These are phyloP conservation scores for Zaprionus africanus DNA, from an alignment of 1,140 invertebrate species.

Conservation along the genomic window DNA sequence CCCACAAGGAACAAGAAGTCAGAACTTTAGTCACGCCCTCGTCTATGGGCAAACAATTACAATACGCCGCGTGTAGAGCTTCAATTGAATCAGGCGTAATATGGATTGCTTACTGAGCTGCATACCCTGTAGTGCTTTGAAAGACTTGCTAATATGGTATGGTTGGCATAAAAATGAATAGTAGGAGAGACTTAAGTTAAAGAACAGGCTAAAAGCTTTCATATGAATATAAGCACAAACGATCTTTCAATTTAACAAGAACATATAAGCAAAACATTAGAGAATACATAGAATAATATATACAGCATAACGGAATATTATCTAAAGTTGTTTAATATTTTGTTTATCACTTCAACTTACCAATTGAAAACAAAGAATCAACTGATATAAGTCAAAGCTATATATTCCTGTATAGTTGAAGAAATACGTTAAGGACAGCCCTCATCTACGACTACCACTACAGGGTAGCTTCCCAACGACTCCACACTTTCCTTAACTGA, in stretches of 20 bases:
- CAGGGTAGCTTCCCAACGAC: neutral
- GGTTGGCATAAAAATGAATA: neutral
- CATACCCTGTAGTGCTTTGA: neutral
- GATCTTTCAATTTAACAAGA: too few relatives aligned
- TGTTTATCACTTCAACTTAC: too few relatives aligned
- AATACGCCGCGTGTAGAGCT: conserved; percentile 13
- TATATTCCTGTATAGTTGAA: too few relatives aligned
- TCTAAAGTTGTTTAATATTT: too few relatives aligned
- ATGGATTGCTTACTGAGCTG: neutral
- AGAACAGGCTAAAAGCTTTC: neutral
- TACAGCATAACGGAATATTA: too few relatives aligned
- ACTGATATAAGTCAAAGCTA: too few relatives aligned
- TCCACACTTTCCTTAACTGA: neutral
- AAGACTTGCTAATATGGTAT: neutral
- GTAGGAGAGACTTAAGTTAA: neutral
- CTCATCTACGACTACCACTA: neutral
- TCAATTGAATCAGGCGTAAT: conserved; percentile 25
- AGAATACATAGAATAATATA: too few relatives aligned
- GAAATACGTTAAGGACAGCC: too few relatives aligned
- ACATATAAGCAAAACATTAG: too few relatives aligned
- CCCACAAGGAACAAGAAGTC: conserved; percentile 4
- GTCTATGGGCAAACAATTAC: conserved; percentile 34
- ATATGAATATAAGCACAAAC: too few relatives aligned
- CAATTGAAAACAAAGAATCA: too few relatives aligned
- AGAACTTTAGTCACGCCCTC: conserved; percentile 32